Percentiles rank a stretch among this genome's conserved stretches.
Conservation (phyloP, 2,888 invertebrate species). For the Diarsia mendica region DNA sequence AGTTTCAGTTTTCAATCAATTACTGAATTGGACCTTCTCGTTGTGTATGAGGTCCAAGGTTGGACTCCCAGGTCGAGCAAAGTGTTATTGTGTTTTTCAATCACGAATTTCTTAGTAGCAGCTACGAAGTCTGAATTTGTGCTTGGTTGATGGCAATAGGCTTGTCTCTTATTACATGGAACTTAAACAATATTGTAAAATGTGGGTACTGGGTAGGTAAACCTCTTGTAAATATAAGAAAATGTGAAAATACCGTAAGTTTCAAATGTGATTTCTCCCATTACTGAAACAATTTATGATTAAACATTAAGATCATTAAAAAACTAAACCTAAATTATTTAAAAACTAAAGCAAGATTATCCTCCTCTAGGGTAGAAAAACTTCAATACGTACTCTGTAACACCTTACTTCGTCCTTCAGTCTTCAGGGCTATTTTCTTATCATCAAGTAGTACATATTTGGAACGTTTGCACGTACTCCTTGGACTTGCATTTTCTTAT, state of each 20-base stretch:
- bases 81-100: neutral
- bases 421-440: slow-evolving; percentile 10
- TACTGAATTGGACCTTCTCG: no score
- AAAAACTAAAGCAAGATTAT: neutral
- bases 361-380: neutral
- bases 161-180: no score
- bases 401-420: neutral
- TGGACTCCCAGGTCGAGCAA: neutral
- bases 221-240: no score
- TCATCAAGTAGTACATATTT: slow-evolving; percentile 15
- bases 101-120: no score
- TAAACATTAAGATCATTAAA: neutral
- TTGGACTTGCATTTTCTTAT: slow-evolving; percentile 43
- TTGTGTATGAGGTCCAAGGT: neutral
- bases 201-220: no score
- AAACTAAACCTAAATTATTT: neutral
- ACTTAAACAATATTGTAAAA: no score
- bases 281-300: neutral
- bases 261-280: neutral
- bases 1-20: no score
- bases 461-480: slow-evolving; percentile 19
- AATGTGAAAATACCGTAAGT: neutral
- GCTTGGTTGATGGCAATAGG: no score
- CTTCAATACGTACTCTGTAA: neutral
- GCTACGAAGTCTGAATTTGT: no score